These are phyloP conservation scores for Menidia beryllina DNA, from an alignment of 2,113 vertebrate species.

Conservation along the genomic window DNA sequence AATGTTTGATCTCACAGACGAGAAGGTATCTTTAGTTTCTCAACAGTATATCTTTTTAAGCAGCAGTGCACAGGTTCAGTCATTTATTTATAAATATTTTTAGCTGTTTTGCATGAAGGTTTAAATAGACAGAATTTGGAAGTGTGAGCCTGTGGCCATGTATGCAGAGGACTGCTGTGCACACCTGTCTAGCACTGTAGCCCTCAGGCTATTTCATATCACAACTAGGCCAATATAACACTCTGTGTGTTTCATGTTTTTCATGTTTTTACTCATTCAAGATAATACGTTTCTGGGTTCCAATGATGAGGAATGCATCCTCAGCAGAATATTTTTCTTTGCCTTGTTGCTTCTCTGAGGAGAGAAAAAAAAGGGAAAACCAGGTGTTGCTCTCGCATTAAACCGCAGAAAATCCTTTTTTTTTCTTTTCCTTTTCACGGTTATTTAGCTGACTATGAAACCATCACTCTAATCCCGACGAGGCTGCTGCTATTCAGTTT, in stretches of 20 bases:
- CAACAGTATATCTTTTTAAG: slow-evolving; percentile 3
- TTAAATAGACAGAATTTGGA: slow-evolving; percentile 51
- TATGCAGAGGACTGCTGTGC: slow-evolving; percentile 43
- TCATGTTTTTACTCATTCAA: slow-evolving; percentile 45
- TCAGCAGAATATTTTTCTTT: slow-evolving; percentile 20
- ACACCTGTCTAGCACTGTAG: slow-evolving; percentile 78
- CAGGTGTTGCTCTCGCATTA: slow-evolving; percentile 40
- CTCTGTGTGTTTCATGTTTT: slow-evolving; percentile 49
- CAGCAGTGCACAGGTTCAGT: slow-evolving; percentile 4
- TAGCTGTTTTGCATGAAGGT: slow-evolving; percentile 35
- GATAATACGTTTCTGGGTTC: slow-evolving; percentile 24
- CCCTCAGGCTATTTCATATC: slow-evolving; percentile 55
- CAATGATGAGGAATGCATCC: background rate
- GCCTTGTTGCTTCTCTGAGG: background rate
- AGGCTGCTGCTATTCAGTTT: slow-evolving; percentile 22
- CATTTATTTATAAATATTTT: slow-evolving; percentile 31
- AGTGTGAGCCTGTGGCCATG: slow-evolving; percentile 55
- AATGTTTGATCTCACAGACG: slow-evolving; percentile 2
- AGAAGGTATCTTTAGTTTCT: background rate
- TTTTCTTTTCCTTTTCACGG: background rate
- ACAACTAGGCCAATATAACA: slow-evolving; percentile 36
- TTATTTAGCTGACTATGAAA: slow-evolving; percentile 1
- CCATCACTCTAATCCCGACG: slow-evolving; percentile 20
- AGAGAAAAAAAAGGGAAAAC: slow-evolving; percentile 2
- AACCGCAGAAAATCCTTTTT: slow-evolving; percentile 1